Percentiles rank a stretch among this genome's conserved stretches.
phyloP scores from a whole-genome alignment of 1,140 invertebrate genomes.

The Cryptotermes secundus region DNA sequence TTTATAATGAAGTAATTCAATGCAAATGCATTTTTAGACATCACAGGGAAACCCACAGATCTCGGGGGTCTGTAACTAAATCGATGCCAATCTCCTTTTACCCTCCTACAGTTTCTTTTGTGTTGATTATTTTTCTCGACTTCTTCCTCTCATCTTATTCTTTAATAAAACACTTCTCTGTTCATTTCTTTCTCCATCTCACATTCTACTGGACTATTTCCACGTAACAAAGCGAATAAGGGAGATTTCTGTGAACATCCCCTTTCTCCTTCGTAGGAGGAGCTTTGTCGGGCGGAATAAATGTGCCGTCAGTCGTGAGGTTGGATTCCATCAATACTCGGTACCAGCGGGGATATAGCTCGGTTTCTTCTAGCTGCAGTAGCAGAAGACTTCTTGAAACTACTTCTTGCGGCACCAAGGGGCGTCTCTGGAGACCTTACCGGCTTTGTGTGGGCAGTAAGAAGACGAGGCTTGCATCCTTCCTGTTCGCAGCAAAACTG shows the following conservation, averaged over 20 bases:
- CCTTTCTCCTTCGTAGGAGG: not conserved
- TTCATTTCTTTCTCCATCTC: no score
- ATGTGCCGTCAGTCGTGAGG: slow-evolving; percentile 1
- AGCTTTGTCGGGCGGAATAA: not conserved
- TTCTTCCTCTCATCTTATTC: no score
- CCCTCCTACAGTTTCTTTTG: no score
- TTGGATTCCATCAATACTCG: not conserved
- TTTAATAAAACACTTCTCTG: no score
- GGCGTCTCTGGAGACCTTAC: slow-evolving; percentile 6
- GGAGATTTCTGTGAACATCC: not conserved
- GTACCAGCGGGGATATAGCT: not conserved
- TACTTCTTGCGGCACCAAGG: not conserved
- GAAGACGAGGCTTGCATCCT: not conserved
- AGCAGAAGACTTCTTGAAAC: not conserved
- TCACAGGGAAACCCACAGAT: no score
- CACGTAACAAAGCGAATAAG: not conserved
- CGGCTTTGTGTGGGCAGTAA: not conserved
- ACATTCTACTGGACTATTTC: not conserved
- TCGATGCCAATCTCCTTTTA: no score
- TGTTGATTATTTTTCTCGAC: no score
- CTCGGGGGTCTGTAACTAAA: no score
- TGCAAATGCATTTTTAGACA: no score
- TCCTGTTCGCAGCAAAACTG: no score
- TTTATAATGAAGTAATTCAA: no score
- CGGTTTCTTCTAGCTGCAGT: not conserved